A percentile compares a stretch with the other conserved stretches of the same genome.
Conservation (phyloP, 2,888 invertebrate species). For the Clitarchus hookeri region DNA sequence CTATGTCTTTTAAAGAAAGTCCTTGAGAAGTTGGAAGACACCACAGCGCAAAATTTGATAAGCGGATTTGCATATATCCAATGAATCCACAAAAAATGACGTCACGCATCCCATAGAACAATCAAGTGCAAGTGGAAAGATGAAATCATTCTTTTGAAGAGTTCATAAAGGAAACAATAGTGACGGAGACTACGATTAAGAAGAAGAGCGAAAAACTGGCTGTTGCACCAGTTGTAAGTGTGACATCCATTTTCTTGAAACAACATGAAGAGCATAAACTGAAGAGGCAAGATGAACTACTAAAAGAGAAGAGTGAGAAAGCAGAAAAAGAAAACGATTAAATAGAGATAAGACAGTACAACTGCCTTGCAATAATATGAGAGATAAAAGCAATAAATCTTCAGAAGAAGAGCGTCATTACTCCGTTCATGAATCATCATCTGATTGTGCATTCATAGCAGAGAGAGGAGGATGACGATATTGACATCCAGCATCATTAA, state of each 20-base stretch:
- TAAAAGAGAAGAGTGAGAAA: no score
- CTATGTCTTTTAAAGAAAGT: not conserved
- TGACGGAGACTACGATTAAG: no score
- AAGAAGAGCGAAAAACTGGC: no score
- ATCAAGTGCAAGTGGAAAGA: no score
- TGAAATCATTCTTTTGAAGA: no score
- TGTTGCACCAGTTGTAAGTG: no score
- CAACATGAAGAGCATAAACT: no score
- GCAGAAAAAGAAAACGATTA: not conserved
- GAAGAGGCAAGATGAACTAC: no score
- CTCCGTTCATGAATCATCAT: not conserved
- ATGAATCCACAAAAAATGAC: constrained; percentile 19
- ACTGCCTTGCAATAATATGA: not conserved
- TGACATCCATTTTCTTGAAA: no score
- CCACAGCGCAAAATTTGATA: not conserved
- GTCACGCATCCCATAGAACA: no score
- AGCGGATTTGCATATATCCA: not conserved
- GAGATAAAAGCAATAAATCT: not conserved
- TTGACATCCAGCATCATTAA: not conserved
- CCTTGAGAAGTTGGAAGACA: not conserved
- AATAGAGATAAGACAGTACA: not conserved
- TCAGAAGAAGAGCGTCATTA: constrained; percentile 10
- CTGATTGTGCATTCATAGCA: not conserved
- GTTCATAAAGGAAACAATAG: no score
- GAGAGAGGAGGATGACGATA: constrained; percentile 2